Evolutionary conservation across 2,888 invertebrate species (phyloP).

Genomic region (Zygothrica quintamaculata): DNA sequence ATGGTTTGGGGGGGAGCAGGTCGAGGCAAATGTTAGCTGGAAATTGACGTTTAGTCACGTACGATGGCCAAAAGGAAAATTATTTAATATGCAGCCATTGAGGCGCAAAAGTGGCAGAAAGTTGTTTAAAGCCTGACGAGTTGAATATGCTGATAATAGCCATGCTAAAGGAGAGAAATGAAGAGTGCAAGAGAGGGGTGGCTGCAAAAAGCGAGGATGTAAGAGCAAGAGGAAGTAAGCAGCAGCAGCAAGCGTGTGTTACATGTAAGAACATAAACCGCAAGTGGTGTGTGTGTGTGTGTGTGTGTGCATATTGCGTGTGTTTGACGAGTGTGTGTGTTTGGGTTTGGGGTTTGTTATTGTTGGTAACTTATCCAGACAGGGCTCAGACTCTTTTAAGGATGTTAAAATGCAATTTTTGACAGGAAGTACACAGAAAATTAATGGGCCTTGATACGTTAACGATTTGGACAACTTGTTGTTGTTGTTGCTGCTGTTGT

Average conservation of each 20-base stretch:
- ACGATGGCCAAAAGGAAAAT: slow-evolving; percentile 68
- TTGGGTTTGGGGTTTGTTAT: too few relatives aligned
- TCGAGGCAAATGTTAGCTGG: slow-evolving; percentile 22
- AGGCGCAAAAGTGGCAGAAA: slow-evolving; percentile 70
- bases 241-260: not conserved
- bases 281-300: slow-evolving; percentile 22
- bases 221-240: slow-evolving; percentile 12
- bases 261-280: slow-evolving; percentile 28
- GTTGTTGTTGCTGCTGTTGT: slow-evolving; percentile 37
- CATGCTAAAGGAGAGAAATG: slow-evolving; percentile 19
- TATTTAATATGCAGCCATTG: slow-evolving; percentile 74
- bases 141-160: slow-evolving; percentile 40
- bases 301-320: slow-evolving; percentile 12
- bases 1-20: slow-evolving; percentile 4
- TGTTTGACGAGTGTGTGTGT: too few relatives aligned
- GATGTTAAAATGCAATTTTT: slow-evolving; percentile 56
- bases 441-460: slow-evolving; percentile 41
- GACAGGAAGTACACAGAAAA: slow-evolving; percentile 59
- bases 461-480: slow-evolving; percentile 14
- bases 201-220: not conserved
- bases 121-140: slow-evolving; percentile 45
- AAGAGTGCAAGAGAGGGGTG: slow-evolving; percentile 12
- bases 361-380: slow-evolving; percentile 16
- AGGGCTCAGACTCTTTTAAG: slow-evolving; percentile 9
- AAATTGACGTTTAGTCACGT: slow-evolving; percentile 80